Evolutionary conservation across 2,888 invertebrate species (phyloP).

Genomic region (Branchipolynoe longqiensis): DNA sequence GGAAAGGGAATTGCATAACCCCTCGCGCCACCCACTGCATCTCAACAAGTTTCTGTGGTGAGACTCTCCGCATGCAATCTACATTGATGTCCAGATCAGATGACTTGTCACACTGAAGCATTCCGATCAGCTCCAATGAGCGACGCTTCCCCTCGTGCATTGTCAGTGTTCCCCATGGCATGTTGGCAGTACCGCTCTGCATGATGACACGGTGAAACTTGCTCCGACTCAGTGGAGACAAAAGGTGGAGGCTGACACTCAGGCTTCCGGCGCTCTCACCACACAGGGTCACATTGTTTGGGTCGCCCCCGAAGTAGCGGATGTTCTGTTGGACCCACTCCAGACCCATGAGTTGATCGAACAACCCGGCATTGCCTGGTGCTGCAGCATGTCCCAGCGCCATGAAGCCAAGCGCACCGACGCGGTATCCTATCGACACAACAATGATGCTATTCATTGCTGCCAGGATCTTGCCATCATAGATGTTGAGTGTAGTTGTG

Average conservation of each 20-base stretch:
- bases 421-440: conserved; percentile 96
- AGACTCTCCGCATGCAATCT: conserved; percentile 63
- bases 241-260: conserved; percentile 88
- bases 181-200: conserved; percentile 95
- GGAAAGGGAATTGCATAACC: conserved; percentile 94
- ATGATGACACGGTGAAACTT: conserved; percentile 91
- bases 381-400: conserved; percentile 85
- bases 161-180: conserved; percentile 95
- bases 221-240: conserved; percentile 94
- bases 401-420: conserved; percentile 90
- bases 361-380: conserved; percentile 95
- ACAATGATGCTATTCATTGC: conserved; percentile 94
- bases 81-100: conserved; percentile 63
- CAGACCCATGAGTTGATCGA: conserved; percentile 96
- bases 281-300: conserved; percentile 95
- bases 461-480: conserved; percentile 94
- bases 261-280: conserved; percentile 98
- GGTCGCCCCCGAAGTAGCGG: conserved; percentile 86
- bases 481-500: conserved; percentile 94
- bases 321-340: conserved; percentile 82
- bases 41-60: conserved; percentile 64
- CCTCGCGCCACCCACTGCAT: conserved; percentile 74
- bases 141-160: conserved; percentile 90
- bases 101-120: conserved; percentile 61
- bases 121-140: conserved; percentile 86